These are phyloP conservation scores for Styela plicata DNA, from an alignment of 23 tunicate species.

Conservation along the genomic window DNA sequence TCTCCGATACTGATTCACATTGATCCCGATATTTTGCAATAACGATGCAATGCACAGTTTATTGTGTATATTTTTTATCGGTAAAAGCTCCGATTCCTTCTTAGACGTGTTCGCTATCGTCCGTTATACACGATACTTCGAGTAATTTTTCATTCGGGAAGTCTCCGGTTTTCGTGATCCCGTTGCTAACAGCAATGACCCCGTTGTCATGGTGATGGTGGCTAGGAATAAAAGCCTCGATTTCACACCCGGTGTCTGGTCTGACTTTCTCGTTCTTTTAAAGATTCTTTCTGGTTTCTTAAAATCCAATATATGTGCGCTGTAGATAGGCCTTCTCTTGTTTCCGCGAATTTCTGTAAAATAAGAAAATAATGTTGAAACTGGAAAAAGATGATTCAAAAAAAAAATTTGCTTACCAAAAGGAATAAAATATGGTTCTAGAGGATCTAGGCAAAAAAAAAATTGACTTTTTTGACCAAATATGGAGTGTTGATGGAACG, in stretches of 20 bases:
- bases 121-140: background rate
- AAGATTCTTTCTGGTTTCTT: background rate
- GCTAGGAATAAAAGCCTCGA: background rate
- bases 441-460: too few relatives aligned
- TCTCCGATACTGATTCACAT: background rate
- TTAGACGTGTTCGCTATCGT: background rate
- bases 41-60: background rate
- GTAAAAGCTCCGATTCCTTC: background rate
- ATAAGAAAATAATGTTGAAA: too few relatives aligned
- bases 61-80: background rate
- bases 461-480: too few relatives aligned
- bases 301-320: conserved; percentile 4
- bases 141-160: background rate
- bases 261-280: background rate
- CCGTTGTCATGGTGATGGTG: background rate
- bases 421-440: too few relatives aligned
- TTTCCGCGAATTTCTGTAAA: conserved; percentile 12
- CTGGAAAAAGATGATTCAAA: too few relatives aligned
- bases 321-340: conserved; percentile 3
- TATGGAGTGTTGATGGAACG: too few relatives aligned
- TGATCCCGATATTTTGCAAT: background rate
- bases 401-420: too few relatives aligned
- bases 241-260: background rate
- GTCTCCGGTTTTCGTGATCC: background rate
- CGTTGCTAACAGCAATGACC: background rate